These are phyloP conservation scores for Timema cristinae DNA, from an alignment of 2,888 invertebrate genomes.

Conservation along the genomic window DNA sequence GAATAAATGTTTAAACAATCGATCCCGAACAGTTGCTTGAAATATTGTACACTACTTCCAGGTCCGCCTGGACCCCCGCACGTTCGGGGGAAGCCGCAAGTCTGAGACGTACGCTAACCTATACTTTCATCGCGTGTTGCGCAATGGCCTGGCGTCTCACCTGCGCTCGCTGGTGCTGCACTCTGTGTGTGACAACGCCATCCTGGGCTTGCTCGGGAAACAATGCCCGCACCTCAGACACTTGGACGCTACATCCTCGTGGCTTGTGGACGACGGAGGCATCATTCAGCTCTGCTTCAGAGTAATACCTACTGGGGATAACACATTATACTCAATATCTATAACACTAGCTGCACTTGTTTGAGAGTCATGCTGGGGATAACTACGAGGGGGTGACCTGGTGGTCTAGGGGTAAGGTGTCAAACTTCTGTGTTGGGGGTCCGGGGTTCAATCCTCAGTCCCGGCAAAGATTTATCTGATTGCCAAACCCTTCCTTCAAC, in stretches of 20 bases:
- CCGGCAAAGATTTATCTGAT: too few species aligned
- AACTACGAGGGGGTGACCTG: neutral
- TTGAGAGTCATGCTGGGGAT: neutral
- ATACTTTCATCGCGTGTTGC: constrained; percentile 28
- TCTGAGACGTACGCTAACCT: constrained; percentile 16
- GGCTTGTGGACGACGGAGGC: constrained; percentile 39
- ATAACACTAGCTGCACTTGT: neutral
- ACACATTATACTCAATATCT: neutral
- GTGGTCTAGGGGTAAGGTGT: too few species aligned
- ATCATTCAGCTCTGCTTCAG: constrained; percentile 31
- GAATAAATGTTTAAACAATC: neutral
- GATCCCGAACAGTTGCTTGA: neutral
- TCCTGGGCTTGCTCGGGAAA: constrained; percentile 36
- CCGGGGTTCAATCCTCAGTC: too few species aligned
- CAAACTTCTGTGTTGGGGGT: too few species aligned
- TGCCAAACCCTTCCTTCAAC: too few species aligned
- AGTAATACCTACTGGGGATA: constrained; percentile 11
- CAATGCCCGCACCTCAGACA: constrained; percentile 37
- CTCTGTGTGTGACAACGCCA: constrained; percentile 38
- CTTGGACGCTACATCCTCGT: constrained; percentile 38
- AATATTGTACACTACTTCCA: neutral
- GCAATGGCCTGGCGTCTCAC: constrained; percentile 36
- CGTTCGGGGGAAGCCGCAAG: constrained; percentile 32
- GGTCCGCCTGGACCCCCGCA: constrained; percentile 24
- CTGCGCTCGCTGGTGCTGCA: constrained; percentile 36